Evolutionary conservation across 2,888 invertebrate genomes (phyloP).

Genomic region (Epistrophe grossulariae): DNA sequence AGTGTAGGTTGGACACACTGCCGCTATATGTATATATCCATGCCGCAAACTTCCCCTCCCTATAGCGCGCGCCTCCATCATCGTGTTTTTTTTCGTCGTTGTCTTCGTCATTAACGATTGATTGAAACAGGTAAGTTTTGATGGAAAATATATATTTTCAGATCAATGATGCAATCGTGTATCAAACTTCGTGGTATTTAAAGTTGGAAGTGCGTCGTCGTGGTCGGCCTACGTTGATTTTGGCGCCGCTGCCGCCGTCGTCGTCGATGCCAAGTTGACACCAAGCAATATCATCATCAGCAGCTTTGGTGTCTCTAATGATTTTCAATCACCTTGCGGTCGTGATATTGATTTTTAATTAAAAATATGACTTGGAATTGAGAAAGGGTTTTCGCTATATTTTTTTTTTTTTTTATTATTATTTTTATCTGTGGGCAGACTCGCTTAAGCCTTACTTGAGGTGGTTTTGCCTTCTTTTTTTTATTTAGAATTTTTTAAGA

Average conservation of each 20-base stretch:
- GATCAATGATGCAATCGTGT: constrained; percentile 69
- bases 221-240: constrained; percentile 60
- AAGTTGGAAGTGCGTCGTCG: constrained; percentile 62
- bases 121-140: constrained; percentile 65
- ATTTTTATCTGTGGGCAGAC: constrained; percentile 45
- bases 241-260: constrained; percentile 51
- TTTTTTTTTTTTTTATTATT: neutral
- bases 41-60: constrained; percentile 9
- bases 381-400: constrained; percentile 46
- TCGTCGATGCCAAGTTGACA: constrained; percentile 13
- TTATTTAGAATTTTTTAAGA: constrained; percentile 43
- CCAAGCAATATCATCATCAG: constrained; percentile 21
- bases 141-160: constrained; percentile 69
- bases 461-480: neutral
- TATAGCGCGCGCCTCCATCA: too few species aligned
- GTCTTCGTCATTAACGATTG: constrained; percentile 51
- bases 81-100: neutral
- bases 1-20: constrained; percentile 58
- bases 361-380: constrained; percentile 40
- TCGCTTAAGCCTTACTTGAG: constrained; percentile 25
- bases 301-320: constrained; percentile 35
- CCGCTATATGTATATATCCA: constrained; percentile 8
- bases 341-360: constrained; percentile 55
- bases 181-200: constrained; percentile 25
- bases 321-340: constrained; percentile 51